Evolutionary conservation across 1,140 invertebrate species (phyloP), one percentile per base, ranked within the genome.

Genomic region (Pristionchus pacificus): DNA sequence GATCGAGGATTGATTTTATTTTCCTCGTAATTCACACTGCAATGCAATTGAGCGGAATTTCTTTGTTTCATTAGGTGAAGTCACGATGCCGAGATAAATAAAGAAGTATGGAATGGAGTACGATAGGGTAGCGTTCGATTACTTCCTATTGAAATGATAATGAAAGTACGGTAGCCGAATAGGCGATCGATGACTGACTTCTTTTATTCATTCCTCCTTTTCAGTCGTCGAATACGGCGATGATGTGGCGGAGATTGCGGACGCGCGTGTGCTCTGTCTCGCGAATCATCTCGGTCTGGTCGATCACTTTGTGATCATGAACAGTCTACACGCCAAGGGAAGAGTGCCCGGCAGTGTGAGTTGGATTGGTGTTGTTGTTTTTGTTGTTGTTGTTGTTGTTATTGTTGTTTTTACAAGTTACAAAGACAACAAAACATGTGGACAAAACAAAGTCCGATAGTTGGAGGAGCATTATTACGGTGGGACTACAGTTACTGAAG

Each of bases 291-390:
- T 82, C 15, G 80, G 80, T 3, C 65, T 82, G 13, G 68, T 81
- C 6, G 80, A 82, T 70, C 80, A 82, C 57, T 82, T 82, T 57
- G 75, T 76, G 33, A 49, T 82, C 28, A 82, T 82, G 80, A 81
- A 77, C 15, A 74, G 79, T 28, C 77, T 82, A 31, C 64, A 79
- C 58, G 71, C 81, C 66, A 82, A 81, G 55, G 68, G 70, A 49
- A 62, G 70, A n/a, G 33, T 82, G 3, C 63, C 79, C 31, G 78
- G 78, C 60, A 68, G 72, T 60, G 79, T 79, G 31, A 66, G 65
- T 19, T 30, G 24, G 32, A 15, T 74, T 2, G 14, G 15, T 2
- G 1, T 30, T 25, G 25, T 19, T 78, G 57, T n/a, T n/a, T n/a
- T n/a, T n/a, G n/a, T n/a, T n/a, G 38, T 28, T 30, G 70, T 62